A percentile compares a stretch with the other conserved stretches of the same genome.
phyloP scores from a whole-genome alignment of 2,888 invertebrate species.

The Caenorhabditis japonica region DNA sequence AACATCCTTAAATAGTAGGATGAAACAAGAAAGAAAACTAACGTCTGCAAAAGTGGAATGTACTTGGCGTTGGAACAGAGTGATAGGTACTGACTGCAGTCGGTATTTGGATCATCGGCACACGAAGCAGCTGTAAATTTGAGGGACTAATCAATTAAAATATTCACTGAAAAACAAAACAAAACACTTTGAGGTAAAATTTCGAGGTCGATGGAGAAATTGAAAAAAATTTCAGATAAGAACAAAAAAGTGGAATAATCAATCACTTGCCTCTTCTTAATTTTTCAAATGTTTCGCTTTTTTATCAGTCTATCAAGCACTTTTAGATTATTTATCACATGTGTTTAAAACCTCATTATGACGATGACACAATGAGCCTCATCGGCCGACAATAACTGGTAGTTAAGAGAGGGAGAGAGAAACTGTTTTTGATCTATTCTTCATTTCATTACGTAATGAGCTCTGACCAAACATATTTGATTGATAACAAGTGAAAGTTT shows the following conservation, averaged over 20 bases:
- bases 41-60: constrained; percentile 40
- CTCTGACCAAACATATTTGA: no score
- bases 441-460: no score
- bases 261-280: not conserved
- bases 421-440: no score
- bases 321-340: no score
- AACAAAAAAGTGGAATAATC: not conserved
- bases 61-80: constrained; percentile 40
- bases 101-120: constrained; percentile 48
- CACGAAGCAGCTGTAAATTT: constrained; percentile 31
- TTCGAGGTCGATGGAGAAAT: no score
- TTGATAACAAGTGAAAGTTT: no score
- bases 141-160: not conserved
- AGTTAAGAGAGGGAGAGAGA: no score
- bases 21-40: not conserved
- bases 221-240: no score
- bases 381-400: no score
- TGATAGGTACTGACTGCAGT: constrained; percentile 29
- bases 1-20: not conserved
- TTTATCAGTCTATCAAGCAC: no score
- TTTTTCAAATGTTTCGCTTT: no score
- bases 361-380: not conserved
- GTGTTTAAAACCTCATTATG: not conserved
- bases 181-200: not conserved
- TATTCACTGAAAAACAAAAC: constrained; percentile 5